Evolutionary conservation across 53 echinoderm and acorn worm species (phyloP).

Genomic region (Luidia sarsii): DNA sequence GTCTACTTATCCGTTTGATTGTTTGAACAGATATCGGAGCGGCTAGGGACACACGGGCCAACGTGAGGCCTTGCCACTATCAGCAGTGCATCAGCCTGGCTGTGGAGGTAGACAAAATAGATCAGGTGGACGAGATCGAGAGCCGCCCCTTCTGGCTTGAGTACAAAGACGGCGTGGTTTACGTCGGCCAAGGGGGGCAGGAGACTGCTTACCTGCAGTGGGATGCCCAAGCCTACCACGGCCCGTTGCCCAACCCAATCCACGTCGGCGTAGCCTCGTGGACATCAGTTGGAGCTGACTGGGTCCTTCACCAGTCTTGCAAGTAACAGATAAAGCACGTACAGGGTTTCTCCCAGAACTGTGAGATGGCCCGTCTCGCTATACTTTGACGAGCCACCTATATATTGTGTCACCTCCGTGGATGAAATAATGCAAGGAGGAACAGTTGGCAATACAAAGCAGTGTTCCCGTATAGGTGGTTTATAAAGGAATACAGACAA

Average conservation of each 20-base stretch:
- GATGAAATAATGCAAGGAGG: too few species aligned
- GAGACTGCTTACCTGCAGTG: not conserved
- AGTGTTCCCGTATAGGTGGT: too few species aligned
- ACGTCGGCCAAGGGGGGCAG: constrained; percentile 18
- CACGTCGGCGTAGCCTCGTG: not conserved
- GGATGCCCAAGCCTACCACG: not conserved
- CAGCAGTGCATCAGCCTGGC: too few species aligned
- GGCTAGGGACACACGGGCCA: not conserved
- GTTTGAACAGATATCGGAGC: not conserved
- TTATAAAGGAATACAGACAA: too few species aligned
- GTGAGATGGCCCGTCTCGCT: too few species aligned
- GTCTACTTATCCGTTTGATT: not conserved
- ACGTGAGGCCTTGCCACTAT: not conserved
- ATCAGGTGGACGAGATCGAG: not conserved
- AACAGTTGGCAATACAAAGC: too few species aligned
- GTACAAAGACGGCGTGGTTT: constrained; percentile 1
- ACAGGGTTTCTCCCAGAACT: too few species aligned
- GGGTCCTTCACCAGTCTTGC: not conserved
- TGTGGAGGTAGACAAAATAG: not conserved
- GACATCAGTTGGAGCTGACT: too few species aligned
- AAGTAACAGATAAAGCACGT: not conserved
- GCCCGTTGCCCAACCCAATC: not conserved
- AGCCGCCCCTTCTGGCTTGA: not conserved
- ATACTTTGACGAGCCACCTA: too few species aligned
- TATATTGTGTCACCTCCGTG: too few species aligned